A percentile compares a stretch with the other conserved stretches of the same genome.
Evolutionary conservation across 2,888 invertebrate species (phyloP).

Genomic region (Merodon equestris): DNA sequence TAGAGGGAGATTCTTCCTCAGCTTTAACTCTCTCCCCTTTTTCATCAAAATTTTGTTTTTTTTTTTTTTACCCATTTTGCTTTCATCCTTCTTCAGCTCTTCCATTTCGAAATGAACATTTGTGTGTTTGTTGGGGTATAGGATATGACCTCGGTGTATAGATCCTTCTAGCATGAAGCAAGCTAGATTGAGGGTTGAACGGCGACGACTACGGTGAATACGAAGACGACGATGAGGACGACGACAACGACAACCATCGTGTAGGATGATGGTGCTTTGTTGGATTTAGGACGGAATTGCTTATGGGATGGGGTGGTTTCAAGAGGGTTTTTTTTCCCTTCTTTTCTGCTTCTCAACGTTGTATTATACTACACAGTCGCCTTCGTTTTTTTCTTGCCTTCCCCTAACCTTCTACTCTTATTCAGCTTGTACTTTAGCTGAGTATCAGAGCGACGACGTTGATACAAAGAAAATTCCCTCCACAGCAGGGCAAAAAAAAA

Average conservation of each 20-base stretch:
- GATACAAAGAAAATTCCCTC: slow-evolving; percentile 55
- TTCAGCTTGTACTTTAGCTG: slow-evolving; percentile 51
- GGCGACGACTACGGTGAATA: slow-evolving; percentile 19
- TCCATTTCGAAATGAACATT: slow-evolving; percentile 65
- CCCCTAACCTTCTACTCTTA: slow-evolving; percentile 23
- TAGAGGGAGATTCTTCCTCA: slow-evolving; percentile 42
- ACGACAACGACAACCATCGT: slow-evolving; percentile 54
- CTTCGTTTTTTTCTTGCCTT: too few relatives aligned
- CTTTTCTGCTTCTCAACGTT: slow-evolving; percentile 47
- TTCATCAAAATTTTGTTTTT: slow-evolving; percentile 14
- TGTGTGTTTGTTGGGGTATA: slow-evolving; percentile 45
- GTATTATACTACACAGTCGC: not conserved
- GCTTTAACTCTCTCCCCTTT: slow-evolving; percentile 48
- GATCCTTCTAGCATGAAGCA: slow-evolving; percentile 50
- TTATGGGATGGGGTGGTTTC: slow-evolving; percentile 60
- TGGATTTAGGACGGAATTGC: slow-evolving; percentile 68
- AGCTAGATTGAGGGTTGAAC: slow-evolving; percentile 62
- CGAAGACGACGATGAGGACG: slow-evolving; percentile 34
- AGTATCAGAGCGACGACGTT: slow-evolving; percentile 54
- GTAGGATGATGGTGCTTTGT: slow-evolving; percentile 67
- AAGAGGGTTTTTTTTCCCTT: slow-evolving; percentile 38
- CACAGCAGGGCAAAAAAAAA: slow-evolving; percentile 26
- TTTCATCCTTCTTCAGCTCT: slow-evolving; percentile 36
- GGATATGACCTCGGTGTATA: slow-evolving; percentile 62
- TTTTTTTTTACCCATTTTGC: slow-evolving; percentile 20